phyloP scores from a whole-genome alignment of 2,113 vertebrate species.

The Nesoenas mayeri region DNA sequence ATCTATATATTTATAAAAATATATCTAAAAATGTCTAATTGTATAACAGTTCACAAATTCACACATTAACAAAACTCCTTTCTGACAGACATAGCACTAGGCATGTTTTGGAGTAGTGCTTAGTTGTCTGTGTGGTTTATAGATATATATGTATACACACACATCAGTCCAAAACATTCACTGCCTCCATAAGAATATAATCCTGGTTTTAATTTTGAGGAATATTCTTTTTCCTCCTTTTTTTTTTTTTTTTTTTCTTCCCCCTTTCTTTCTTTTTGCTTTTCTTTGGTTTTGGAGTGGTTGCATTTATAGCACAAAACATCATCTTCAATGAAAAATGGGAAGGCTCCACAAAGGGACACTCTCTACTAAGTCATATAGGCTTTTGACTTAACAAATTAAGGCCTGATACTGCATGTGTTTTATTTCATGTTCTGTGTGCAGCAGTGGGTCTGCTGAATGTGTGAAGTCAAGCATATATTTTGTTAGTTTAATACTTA shows the following conservation, averaged over 20 bases:
- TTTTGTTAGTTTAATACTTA: neutral
- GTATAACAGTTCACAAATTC: neutral
- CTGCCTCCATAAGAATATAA: neutral
- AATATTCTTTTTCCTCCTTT: neutral
- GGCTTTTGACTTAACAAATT: neutral
- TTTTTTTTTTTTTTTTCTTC: too few relatives aligned
- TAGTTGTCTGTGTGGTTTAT: neutral
- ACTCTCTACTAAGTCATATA: neutral
- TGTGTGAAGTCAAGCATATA: neutral
- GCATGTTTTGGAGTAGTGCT: neutral
- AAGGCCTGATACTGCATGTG: neutral
- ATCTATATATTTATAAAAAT: neutral
- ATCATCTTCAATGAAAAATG: neutral
- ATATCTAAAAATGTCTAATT: neutral
- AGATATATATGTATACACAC: rapidly evolving
- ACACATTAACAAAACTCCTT: neutral
- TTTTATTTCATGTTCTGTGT: neutral
- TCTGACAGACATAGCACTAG: neutral
- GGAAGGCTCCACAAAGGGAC: neutral
- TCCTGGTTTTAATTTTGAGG: slow-evolving; percentile 15
- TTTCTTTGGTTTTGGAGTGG: neutral
- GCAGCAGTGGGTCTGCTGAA: neutral
- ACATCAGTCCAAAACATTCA: neutral
- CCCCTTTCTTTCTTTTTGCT: neutral
- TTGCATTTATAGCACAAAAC: neutral